A percentile compares a stretch with the other conserved stretches of the same genome.
These are phyloP conservation scores for Lepidotrigona ventralis DNA, from an alignment of 1,140 invertebrate species.

Conservation along the genomic window DNA sequence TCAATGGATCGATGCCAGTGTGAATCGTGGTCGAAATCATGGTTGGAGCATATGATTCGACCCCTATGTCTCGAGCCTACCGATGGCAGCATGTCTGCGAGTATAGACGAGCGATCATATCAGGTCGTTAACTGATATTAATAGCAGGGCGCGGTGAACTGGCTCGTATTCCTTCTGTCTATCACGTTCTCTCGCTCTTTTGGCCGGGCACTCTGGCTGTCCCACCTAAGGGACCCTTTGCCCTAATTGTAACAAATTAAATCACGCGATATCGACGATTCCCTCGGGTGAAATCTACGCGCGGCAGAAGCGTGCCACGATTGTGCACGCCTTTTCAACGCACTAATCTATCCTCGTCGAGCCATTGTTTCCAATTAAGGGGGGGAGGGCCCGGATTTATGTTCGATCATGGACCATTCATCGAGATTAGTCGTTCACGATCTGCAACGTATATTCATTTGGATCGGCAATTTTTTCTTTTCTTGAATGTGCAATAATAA, in stretches of 20 bases:
- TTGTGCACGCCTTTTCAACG: slow-evolving; percentile 55
- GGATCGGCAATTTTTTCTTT: not conserved
- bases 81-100: slow-evolving; percentile 49
- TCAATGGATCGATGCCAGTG: slow-evolving; percentile 71
- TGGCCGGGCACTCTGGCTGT: slow-evolving; percentile 14
- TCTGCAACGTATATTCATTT: too few relatives aligned
- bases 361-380: slow-evolving; percentile 36
- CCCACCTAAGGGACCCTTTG: slow-evolving; percentile 53
- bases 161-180: slow-evolving; percentile 28
- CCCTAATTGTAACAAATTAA: slow-evolving; percentile 77
- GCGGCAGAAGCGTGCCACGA: slow-evolving; percentile 53
- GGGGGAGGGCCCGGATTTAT: not conserved
- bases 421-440: not conserved
- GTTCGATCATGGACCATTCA: not conserved
- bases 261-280: slow-evolving; percentile 71
- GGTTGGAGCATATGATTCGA: slow-evolving; percentile 30
- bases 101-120: slow-evolving; percentile 75
- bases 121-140: slow-evolving; percentile 79
- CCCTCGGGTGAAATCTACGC: slow-evolving; percentile 58
- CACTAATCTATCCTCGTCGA: slow-evolving; percentile 9
- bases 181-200: slow-evolving; percentile 4
- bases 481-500: not conserved
- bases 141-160: slow-evolving; percentile 77
- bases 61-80: slow-evolving; percentile 39
- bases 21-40: slow-evolving; percentile 52